Conservation (phyloP, 2,797 vertebrate species). For the Dipus sagitta region DNA sequence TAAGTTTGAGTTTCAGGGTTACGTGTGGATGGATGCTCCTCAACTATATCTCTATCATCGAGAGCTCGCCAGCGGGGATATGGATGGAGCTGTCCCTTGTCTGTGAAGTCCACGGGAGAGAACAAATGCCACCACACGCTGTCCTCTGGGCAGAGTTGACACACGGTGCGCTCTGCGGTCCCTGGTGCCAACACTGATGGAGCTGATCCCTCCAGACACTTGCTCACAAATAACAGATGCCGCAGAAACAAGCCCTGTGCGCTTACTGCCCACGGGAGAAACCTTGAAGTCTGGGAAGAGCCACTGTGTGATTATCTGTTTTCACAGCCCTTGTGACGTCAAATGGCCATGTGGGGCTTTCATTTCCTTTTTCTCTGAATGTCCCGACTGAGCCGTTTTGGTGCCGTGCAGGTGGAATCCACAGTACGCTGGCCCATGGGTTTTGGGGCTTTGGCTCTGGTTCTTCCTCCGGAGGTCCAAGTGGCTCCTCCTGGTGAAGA, state of each 20-base stretch:
- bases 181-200: neutral
- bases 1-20: neutral
- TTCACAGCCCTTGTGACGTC: neutral
- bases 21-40: neutral
- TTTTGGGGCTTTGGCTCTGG: neutral
- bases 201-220: neutral
- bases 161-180: neutral
- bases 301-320: fast-evolving
- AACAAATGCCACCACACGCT: neutral
- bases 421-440: too few relatives aligned
- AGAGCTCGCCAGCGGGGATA: neutral
- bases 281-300: neutral
- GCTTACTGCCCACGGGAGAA: too few relatives aligned
- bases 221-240: neutral
- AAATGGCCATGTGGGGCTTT: too few relatives aligned
- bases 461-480: too few relatives aligned
- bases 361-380: neutral
- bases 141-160: neutral
- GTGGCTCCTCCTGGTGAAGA: neutral
- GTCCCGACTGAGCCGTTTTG: neutral
- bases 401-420: too few relatives aligned
- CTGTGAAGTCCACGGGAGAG: neutral
- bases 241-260: neutral
- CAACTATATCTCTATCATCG: neutral
- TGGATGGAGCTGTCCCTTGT: neutral